Percentiles rank a stretch among this genome's conserved stretches.
phyloP scores from a whole-genome alignment of 2,113 vertebrate species.

The Chlorodrepanis virens region DNA sequence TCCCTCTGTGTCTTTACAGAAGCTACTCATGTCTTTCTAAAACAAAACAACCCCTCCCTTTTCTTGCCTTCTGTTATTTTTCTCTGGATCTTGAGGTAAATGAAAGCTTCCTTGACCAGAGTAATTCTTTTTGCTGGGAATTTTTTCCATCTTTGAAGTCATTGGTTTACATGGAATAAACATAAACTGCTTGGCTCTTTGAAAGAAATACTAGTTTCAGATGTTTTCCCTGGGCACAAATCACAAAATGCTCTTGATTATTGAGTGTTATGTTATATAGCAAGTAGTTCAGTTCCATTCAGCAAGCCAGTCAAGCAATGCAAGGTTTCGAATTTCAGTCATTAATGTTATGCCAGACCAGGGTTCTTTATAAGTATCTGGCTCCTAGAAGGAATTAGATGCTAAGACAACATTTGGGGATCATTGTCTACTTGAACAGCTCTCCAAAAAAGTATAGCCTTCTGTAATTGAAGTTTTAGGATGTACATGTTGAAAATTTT shows the following conservation, averaged over 20 bases:
- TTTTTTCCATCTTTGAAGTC: conserved; percentile 60
- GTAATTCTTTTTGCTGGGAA: conserved; percentile 42
- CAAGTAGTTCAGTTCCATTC: conserved; percentile 61
- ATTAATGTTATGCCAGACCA: conserved; percentile 64
- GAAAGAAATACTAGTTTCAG: conserved; percentile 64
- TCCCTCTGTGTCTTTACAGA: background rate
- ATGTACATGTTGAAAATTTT: background rate
- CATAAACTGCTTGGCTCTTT: conserved; percentile 61
- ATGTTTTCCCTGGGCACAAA: conserved; percentile 65
- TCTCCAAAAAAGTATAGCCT: background rate
- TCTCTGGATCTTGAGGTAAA: conserved; percentile 34
- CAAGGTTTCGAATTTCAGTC: conserved; percentile 51
- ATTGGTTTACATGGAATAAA: conserved; percentile 59
- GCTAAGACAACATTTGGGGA: conserved; percentile 62
- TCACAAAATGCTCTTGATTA: conserved; percentile 68
- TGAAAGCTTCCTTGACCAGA: conserved; percentile 51
- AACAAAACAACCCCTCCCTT: background rate
- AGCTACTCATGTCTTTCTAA: background rate
- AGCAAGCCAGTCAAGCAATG: conserved; percentile 42
- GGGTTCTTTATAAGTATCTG: conserved; percentile 58
- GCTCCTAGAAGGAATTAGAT: conserved; percentile 54
- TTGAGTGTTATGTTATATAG: conserved; percentile 66
- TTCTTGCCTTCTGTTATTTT: conserved; percentile 19
- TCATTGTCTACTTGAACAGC: conserved; percentile 42
- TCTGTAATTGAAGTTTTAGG: background rate